Percentiles rank a stretch among this genome's conserved stretches.
phyloP scores from a whole-genome alignment of 2,113 vertebrate genomes.

The Peromyscus leucopus region DNA sequence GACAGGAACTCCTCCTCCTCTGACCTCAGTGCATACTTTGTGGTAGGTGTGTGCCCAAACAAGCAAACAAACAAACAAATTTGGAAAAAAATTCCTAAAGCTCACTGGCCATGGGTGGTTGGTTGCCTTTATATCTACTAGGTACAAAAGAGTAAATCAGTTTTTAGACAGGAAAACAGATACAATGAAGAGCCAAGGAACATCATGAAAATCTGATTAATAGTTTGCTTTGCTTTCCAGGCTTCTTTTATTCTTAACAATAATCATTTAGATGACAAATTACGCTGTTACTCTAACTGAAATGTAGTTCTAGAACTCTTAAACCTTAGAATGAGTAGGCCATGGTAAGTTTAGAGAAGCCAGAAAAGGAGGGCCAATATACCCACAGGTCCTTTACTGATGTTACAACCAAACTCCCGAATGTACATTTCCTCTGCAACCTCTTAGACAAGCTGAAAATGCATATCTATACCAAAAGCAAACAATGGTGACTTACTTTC shows the following conservation, averaged over 20 bases:
- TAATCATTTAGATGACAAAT: neutral
- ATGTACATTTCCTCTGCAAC: neutral
- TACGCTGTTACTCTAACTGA: neutral
- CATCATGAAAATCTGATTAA: neutral
- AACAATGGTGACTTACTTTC: neutral
- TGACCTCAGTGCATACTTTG: neutral
- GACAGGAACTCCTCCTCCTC: neutral
- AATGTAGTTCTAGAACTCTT: neutral
- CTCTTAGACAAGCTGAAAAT: neutral
- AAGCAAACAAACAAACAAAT: neutral
- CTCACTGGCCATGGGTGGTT: neutral
- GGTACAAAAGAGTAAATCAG: neutral
- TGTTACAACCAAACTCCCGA: neutral
- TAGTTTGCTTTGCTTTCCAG: neutral
- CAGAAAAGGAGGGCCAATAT: neutral
- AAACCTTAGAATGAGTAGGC: neutral
- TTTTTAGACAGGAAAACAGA: neutral
- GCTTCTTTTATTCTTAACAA: neutral
- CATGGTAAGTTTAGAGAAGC: neutral
- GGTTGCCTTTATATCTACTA: slow-evolving; percentile 16
- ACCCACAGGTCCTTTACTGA: neutral
- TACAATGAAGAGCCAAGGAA: neutral
- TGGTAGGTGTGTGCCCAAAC: neutral
- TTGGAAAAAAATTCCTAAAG: neutral
- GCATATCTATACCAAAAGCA: neutral